Evolutionary conservation across 2,113 vertebrate species (phyloP), one percentile per base, ranked within the genome.

Genomic region (Epinephelus lanceolatus): DNA sequence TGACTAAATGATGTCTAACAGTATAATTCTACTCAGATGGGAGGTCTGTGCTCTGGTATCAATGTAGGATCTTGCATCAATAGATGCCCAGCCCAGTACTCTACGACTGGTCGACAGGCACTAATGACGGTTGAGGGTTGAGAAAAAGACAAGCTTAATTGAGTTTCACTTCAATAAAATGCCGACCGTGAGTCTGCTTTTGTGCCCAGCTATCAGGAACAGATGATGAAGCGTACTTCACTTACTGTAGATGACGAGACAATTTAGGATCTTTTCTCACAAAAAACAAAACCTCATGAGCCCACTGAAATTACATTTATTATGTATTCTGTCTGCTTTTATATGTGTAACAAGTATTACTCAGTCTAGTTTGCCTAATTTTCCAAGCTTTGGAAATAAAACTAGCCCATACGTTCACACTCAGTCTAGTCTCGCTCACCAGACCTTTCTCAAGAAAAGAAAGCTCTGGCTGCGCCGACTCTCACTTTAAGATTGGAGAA

Each of bases 71-170:
- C 30, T 30, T 30, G 3, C 30, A 30, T 30, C 30, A 30, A 30
- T 30, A 3, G 30, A 30, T 30, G 30, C 30, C 30, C 30, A 30
- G 30, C 30, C 30, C 30, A 30, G 62, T 97, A 93, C 68, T 96
- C 95, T 3, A 92, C 94, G 62, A 94, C 51, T 0, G 98, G 98
- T 61, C 95, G 96, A 76, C 98, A 99, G 91, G 98, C n/a, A 88
- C 98, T 99, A 85, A n/a, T 61, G 52, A 59, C 0, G 45, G 55
- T 3, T 2, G 23, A 0, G 3, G 63, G 11, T 55, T 14, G 42
- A 17, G n/a, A 1, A 51, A 9, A 27, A 80, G 3, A 37, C 12
- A 3, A 47, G 10, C 30, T 17, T 56, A 1, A 18, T n/a, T 51
- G 37, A 55, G 5, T 61, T 55, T 51, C 23, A 47, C 30, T 52